Conservation (phyloP, 2,797 vertebrate species). For the Hoplostethus mediterraneus region DNA sequence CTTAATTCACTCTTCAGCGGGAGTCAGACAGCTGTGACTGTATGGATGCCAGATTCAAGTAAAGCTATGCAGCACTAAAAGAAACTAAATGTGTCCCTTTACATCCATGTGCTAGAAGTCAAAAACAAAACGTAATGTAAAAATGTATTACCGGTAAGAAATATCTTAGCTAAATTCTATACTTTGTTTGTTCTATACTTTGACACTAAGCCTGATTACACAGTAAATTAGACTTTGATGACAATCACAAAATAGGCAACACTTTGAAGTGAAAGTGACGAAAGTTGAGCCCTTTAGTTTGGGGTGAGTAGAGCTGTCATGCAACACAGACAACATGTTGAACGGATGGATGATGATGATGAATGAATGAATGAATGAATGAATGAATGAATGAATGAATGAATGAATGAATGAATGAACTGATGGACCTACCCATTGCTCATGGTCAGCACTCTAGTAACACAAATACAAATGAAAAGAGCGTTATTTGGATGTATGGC, state of each 20-base stretch:
- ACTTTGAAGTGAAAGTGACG: constrained; percentile 71
- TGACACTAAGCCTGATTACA: constrained; percentile 5
- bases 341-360: too few relatives aligned
- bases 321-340: constrained; percentile 71
- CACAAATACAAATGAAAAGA: constrained; percentile 84
- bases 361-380: constrained; percentile 11
- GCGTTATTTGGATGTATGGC: constrained; percentile 61
- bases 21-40: neutral
- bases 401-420: constrained; percentile 66
- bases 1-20: constrained; percentile 28
- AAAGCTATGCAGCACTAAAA: too few relatives aligned
- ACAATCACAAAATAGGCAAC: constrained; percentile 71
- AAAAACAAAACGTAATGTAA: constrained; percentile 1
- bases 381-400: constrained; percentile 31
- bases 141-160: constrained; percentile 24
- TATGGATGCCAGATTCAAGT: neutral
- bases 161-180: too few relatives aligned
- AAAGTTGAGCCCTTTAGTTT: constrained; percentile 53
- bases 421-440: constrained; percentile 90
- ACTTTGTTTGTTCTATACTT: constrained; percentile 8
- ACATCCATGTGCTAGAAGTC: constrained; percentile 30
- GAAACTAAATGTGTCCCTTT: constrained; percentile 23
- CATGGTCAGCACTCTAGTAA: constrained; percentile 90
- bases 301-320: constrained; percentile 68
- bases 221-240: constrained; percentile 40